These are phyloP conservation scores for Mythimna ferrago DNA, from an alignment of 2,888 invertebrate genomes.

Conservation along the genomic window DNA sequence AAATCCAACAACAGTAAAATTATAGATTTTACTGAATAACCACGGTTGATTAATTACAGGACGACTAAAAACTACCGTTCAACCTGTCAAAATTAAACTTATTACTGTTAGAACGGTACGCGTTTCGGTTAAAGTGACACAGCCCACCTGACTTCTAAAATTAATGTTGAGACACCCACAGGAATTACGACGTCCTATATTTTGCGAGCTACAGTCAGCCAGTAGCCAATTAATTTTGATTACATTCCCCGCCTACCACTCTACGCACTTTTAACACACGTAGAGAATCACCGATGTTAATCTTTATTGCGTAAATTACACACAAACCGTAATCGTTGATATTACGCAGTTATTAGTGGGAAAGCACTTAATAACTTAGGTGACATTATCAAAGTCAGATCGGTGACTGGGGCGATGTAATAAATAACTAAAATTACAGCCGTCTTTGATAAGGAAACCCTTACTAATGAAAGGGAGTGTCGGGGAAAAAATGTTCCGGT, in stretches of 20 bases:
- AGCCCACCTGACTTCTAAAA: slow-evolving; percentile 18
- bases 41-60: neutral
- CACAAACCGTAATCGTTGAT: slow-evolving; percentile 55
- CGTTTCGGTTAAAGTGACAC: neutral
- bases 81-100: neutral
- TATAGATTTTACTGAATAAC: neutral
- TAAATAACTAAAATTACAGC: slow-evolving; percentile 69
- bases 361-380: slow-evolving; percentile 67
- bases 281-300: slow-evolving; percentile 55
- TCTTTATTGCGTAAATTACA: slow-evolving; percentile 66
- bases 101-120: neutral
- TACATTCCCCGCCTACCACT: slow-evolving; percentile 41
- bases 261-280: slow-evolving; percentile 37
- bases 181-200: slow-evolving; percentile 7
- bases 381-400: slow-evolving; percentile 67
- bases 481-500: slow-evolving; percentile 35
- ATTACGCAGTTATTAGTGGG: slow-evolving; percentile 60
- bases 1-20: neutral
- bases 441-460: slow-evolving; percentile 53
- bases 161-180: slow-evolving; percentile 15
- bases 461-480: slow-evolving; percentile 60
- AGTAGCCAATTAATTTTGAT: slow-evolving; percentile 37
- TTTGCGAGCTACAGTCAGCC: slow-evolving; percentile 5
- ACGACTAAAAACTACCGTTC: neutral
- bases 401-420: slow-evolving; percentile 58